These are phyloP conservation scores for Pollenia griseotomentosa DNA, from an alignment of 2,888 invertebrate genomes.

Conservation along the genomic window DNA sequence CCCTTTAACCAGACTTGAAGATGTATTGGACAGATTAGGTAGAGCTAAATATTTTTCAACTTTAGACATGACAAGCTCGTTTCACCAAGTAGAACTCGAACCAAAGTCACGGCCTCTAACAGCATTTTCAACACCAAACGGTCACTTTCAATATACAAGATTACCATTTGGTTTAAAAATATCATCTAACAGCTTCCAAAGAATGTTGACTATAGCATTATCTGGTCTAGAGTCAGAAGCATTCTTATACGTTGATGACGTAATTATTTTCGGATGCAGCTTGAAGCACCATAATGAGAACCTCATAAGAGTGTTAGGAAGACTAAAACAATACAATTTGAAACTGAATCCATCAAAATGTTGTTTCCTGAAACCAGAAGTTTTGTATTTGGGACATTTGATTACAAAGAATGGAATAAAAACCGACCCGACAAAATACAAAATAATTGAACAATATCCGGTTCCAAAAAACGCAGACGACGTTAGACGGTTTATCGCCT, in stretches of 20 bases:
- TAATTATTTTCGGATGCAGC: neutral
- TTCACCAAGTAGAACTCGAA: neutral
- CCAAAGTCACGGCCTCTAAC: neutral
- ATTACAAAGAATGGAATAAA: conserved; percentile 17
- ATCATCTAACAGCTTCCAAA: conserved; percentile 28
- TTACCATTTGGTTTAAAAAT: conserved; percentile 13
- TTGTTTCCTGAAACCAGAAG: neutral
- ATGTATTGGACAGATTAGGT: conserved; percentile 23
- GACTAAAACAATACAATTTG: conserved; percentile 18
- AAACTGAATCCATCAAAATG: conserved; percentile 4
- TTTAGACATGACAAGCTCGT: conserved; percentile 3
- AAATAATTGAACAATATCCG: conserved; percentile 3
- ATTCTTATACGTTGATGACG: too few species aligned
- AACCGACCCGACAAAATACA: conserved; percentile 14
- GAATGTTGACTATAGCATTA: neutral
- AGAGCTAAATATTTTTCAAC: conserved; percentile 11
- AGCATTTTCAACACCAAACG: conserved; percentile 10
- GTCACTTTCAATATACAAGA: neutral
- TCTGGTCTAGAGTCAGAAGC: neutral
- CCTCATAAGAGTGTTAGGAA: conserved; percentile 1
- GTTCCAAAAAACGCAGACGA: conserved; percentile 1
- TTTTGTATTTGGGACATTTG: conserved; percentile 5
- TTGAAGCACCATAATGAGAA: neutral
- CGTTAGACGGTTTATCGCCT: conserved; percentile 1
- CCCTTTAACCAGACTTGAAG: neutral